A percentile compares a stretch with the other conserved stretches of the same genome.
phyloP scores from a whole-genome alignment of 1,140 invertebrate genomes.

The Leptoteleia sp. region DNA sequence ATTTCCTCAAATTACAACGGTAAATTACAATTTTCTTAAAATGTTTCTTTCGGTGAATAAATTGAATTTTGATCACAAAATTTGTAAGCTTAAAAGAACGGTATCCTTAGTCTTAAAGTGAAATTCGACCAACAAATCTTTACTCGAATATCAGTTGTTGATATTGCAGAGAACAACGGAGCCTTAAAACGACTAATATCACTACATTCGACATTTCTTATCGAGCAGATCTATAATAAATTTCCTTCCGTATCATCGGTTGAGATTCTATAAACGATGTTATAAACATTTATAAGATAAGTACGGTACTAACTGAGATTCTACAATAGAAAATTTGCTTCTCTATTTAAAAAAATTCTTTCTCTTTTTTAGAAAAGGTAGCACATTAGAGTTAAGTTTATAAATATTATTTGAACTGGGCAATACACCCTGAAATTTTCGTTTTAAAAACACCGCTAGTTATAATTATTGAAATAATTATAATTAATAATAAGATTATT shows the following conservation, averaged over 20 bases:
- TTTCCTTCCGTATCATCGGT: slow-evolving; percentile 8
- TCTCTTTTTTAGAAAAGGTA: slow-evolving; percentile 31
- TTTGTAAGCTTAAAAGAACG: no score
- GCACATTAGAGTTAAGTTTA: slow-evolving; percentile 43
- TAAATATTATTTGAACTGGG: slow-evolving; percentile 69
- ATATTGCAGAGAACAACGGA: slow-evolving; percentile 23
- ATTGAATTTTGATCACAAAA: no score
- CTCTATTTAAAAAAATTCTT: slow-evolving; percentile 9
- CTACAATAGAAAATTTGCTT: slow-evolving; percentile 25
- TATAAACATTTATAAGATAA: slow-evolving; percentile 32
- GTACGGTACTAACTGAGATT: slow-evolving; percentile 34
- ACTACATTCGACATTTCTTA: slow-evolving; percentile 46
- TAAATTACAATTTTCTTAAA: no score
- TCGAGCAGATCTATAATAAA: slow-evolving; percentile 48
- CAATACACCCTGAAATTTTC: slow-evolving; percentile 33
- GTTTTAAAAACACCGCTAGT: slow-evolving; percentile 16
- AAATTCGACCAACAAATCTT: slow-evolving; percentile 11
- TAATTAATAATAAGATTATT: slow-evolving; percentile 24
- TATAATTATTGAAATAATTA: slow-evolving; percentile 24
- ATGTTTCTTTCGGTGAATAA: no score
- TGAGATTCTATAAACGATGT: slow-evolving; percentile 36
- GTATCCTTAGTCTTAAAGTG: no score
- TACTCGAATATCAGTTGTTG: slow-evolving; percentile 13
- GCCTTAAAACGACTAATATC: slow-evolving; percentile 60
- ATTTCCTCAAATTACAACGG: no score